phyloP scores from a whole-genome alignment of 2,797 vertebrate species.

The Halcyon badia region DNA sequence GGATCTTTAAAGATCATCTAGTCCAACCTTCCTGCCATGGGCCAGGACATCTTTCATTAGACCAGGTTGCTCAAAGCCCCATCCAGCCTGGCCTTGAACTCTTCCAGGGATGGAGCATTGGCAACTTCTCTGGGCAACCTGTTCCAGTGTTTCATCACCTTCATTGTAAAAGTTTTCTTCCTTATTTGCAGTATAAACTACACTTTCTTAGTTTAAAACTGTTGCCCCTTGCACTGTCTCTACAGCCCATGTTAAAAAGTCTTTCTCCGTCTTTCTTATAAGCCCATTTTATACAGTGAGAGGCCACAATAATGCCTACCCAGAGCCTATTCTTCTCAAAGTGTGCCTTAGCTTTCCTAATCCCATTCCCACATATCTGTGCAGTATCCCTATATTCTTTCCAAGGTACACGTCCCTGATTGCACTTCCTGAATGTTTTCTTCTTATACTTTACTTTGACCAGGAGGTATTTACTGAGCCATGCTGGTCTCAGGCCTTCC shows the following conservation, averaged over 20 bases:
- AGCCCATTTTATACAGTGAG: accelerated
- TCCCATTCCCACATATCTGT: neutral
- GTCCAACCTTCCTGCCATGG: accelerated
- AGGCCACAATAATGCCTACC: neutral
- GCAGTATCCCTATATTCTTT: neutral
- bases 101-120: accelerated
- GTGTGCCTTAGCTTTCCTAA: neutral
- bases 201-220: neutral
- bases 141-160: accelerated
- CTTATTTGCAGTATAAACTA: neutral
- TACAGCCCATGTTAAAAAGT: neutral
- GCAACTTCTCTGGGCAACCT: neutral
- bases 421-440: neutral
- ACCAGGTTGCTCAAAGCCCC: neutral
- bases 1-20: neutral
- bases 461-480: neutral
- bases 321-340: neutral
- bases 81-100: neutral
- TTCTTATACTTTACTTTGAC: neutral
- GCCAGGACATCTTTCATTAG: neutral
- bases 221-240: neutral
- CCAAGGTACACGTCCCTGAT: neutral
- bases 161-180: neutral
- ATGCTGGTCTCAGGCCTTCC: neutral
- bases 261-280: neutral